A percentile compares a stretch with the other conserved stretches of the same genome.
phyloP scores from a whole-genome alignment of 2,113 vertebrate species.

The Panthera leo region DNA sequence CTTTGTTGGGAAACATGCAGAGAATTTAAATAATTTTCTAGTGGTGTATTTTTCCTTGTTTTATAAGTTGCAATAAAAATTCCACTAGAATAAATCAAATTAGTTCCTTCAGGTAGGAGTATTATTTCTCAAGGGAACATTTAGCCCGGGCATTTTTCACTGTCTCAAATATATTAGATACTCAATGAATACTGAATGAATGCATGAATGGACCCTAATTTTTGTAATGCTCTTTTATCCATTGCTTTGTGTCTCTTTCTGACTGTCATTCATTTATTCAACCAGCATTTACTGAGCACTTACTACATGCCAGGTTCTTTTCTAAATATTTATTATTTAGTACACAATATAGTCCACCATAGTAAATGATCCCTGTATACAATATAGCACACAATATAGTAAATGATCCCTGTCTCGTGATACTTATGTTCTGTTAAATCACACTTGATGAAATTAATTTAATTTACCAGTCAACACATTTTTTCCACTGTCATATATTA shows the following conservation, averaged over 20 bases:
- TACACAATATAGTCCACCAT: background rate
- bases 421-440: background rate
- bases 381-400: background rate
- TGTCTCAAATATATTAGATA: background rate
- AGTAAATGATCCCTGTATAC: background rate
- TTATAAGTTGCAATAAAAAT: background rate
- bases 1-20: background rate
- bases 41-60: accelerated
- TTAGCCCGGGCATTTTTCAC: background rate
- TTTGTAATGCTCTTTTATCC: background rate
- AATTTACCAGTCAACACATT: background rate
- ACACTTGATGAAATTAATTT: background rate
- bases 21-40: background rate
- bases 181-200: background rate
- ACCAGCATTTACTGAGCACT: background rate
- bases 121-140: background rate
- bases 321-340: background rate
- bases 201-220: background rate
- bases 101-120: accelerated
- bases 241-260: background rate
- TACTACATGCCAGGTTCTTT: background rate
- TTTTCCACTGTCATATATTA: background rate
- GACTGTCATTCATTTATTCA: background rate
- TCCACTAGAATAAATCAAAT: background rate
- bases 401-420: background rate